Evolutionary conservation across 1,140 invertebrate species (phyloP).

Genomic region (Caenorhabditis latens): DNA sequence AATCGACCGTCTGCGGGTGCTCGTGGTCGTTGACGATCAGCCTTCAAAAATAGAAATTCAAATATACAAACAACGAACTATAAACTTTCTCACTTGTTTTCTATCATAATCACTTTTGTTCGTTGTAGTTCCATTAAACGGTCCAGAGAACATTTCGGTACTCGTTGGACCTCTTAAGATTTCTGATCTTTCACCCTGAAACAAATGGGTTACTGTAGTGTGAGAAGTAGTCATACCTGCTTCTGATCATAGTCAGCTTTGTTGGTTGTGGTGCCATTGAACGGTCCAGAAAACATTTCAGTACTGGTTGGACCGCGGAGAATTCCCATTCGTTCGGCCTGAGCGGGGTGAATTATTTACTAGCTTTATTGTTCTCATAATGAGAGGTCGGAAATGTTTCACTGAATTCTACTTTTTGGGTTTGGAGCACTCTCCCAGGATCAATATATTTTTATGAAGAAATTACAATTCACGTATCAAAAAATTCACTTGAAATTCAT

Average conservation of each 20-base stretch:
- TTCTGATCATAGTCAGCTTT: constrained; percentile 58
- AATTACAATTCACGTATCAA: too few species aligned
- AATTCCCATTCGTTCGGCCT: constrained; percentile 32
- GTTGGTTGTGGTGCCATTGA: constrained; percentile 42
- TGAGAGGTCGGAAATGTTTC: too few species aligned
- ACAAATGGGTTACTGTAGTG: neutral
- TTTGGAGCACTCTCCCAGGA: too few species aligned
- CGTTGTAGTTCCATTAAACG: constrained; percentile 51
- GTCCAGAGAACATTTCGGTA: constrained; percentile 34
- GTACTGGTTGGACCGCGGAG: constrained; percentile 45
- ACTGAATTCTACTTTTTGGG: too few species aligned
- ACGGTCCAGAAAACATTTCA: constrained; percentile 34
- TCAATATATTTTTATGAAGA: too few species aligned
- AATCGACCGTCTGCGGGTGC: neutral
- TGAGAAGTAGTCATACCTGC: neutral
- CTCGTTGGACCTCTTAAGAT: constrained; percentile 7
- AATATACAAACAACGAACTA: neutral
- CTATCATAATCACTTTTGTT: constrained; percentile 53
- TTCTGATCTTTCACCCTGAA: constrained; percentile 52
- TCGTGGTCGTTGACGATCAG: constrained; percentile 24
- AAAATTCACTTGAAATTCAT: too few species aligned
- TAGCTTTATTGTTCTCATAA: too few species aligned
- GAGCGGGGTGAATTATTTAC: neutral
- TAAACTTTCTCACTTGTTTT: neutral
- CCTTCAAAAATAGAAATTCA: neutral